A percentile compares a stretch with the other conserved stretches of the same genome.
Conservation (phyloP, 2,113 vertebrate genomes). For the Ellobius talpinus region DNA sequence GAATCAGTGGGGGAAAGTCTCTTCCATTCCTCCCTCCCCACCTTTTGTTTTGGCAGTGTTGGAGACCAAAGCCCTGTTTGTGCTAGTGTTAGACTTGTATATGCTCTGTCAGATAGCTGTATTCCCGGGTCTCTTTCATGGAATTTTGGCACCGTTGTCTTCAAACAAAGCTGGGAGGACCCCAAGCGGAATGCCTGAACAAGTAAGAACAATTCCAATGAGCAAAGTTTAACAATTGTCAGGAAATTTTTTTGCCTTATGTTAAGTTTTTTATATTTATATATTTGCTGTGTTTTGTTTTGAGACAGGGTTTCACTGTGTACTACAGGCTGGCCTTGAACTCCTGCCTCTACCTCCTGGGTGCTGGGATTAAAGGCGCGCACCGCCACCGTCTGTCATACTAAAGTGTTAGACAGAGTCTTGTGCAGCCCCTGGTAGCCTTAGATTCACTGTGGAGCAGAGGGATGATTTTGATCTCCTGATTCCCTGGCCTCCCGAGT, state of each 20-base stretch:
- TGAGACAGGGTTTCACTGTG: not conserved
- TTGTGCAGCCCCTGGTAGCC: not conserved
- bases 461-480: not conserved
- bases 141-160: not conserved
- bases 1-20: not conserved
- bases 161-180: not conserved
- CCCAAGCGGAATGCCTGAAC: not conserved
- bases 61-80: not conserved
- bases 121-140: not conserved
- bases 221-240: not conserved
- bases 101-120: not conserved
- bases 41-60: not conserved
- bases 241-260: not conserved
- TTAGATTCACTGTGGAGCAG: not conserved
- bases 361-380: not conserved
- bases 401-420: not conserved
- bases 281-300: not conserved
- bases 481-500: not conserved
- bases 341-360: not conserved
- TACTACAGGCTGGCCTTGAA: not conserved
- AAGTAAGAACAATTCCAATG: not conserved
- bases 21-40: not conserved
- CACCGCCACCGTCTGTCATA: too few species aligned
- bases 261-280: not conserved
- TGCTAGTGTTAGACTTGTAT: not conserved